Base-by-base conservation (phyloP, 1,140 invertebrate species). In the Aphis craccivora region DNA sequence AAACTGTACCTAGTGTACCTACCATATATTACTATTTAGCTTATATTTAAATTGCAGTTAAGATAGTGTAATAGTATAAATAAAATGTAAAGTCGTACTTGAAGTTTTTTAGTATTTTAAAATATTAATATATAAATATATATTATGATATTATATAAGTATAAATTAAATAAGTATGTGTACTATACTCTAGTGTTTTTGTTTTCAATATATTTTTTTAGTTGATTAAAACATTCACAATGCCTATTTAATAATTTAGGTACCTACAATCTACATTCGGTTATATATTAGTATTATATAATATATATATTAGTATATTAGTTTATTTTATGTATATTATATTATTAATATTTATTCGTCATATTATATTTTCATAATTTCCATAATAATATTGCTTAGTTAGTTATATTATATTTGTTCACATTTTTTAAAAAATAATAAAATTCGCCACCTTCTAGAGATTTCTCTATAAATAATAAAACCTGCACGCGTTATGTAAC, bases 391-490 rank as follows among this genome's bases (percentile, higher is more conserved):
- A 76, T 35, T 37, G 37, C 8, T 23, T 51, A 51, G 48, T 23
- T 51, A 51, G 14, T 9, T 83, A 83, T 23, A 30, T 45, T 45
- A 30, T 45, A 45, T 45, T 45, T 45, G 5, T 30, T 45, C 1
- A 14, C 11, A 86, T 86, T 25, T 86, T 86, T 25, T 11, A 55
- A 14, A 23, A 25, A 40, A 11, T 89, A 40, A 90, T 55, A 55
- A 11, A n/a, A 67, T 60, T 90, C 5, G 6, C 55, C 45, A 90
- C 11, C 53, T 67, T 90, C 53, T 90, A 67, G 20, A 90, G 89
- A 90, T 90, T 90, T 90, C 89, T 90, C 89, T 90, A 90, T 90
- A 90, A 90, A 90, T 90, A 90, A 67, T 90, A 43, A 67, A 90
- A 90, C 53, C 55, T 30, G 40, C 30, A 40, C 37, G 67, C 14